Base-by-base conservation (phyloP, 1,140 invertebrate genomes). In the Drosophila nigromelanica region DNA sequence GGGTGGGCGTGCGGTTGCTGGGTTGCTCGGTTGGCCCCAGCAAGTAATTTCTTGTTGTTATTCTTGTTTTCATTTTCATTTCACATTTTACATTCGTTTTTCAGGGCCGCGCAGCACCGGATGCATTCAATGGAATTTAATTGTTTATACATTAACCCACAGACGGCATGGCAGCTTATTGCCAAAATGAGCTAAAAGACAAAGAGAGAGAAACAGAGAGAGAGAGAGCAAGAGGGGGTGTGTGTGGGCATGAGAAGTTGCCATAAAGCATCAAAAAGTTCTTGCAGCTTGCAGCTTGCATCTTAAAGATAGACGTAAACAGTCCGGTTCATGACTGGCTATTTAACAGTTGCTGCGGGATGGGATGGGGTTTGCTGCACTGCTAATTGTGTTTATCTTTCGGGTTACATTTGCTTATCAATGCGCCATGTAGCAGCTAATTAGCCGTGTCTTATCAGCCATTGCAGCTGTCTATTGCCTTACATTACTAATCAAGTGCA, bases 361-460 rank as follows among this genome's bases (percentile, higher is more conserved):
- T 15, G 43, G 37, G 27, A 6, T 27, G 5, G 37, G 4, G 37
- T n/a, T 5, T 8, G 11, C 39, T 40, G 11, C 33, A 35, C 39
- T 24, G 43, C 27, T 35, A 30, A 58, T 47, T 48, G 27, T 62
- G 56, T 72, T 67, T 77, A 39, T 73, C n/a, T 70, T 39, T 15
- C 39, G 1, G 43, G 18, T 35, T 18, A 21, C 27, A 56, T 68
- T 62, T 63, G 59, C 64, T 80, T 85, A 85, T 85, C 80, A 58
- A 27, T 47, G 45, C 62, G 48, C 61, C 54, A 39, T 73, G 66
- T 61, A 58, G 69, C 68, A 61, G 77, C 77, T 86, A 85, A 86
- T 86, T 86, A 78, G 69, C 74, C 67, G 64, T 78, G 78, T 82
- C 82, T 87, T 86, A 87, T 86, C 81, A 69, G 56, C 63, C 68